Percentiles rank a stretch among this genome's conserved stretches.
These are phyloP conservation scores for Rana temporaria DNA, from an alignment of 2,113 vertebrate genomes.

Conservation along the genomic window DNA sequence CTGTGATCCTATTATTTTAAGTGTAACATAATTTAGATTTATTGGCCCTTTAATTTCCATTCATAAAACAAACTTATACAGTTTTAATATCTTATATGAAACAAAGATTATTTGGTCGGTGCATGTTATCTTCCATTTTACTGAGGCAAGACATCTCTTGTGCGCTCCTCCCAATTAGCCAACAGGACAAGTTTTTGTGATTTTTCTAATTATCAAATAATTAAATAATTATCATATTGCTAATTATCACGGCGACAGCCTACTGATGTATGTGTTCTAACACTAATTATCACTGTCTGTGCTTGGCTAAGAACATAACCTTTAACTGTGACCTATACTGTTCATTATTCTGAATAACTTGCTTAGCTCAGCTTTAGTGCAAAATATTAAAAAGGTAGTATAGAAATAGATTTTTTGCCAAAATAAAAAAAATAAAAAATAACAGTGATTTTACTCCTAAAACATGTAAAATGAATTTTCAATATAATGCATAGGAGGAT, in stretches of 20 bases:
- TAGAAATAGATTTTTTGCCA: neutral
- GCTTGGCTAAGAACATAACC: neutral
- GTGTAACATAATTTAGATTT: too few relatives aligned
- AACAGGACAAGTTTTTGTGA: neutral
- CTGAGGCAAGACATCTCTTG: neutral
- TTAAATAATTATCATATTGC: conserved; percentile 7
- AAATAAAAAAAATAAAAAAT: neutral
- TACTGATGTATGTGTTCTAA: neutral
- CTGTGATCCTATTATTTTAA: too few relatives aligned
- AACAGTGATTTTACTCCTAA: neutral
- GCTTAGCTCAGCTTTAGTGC: neutral
- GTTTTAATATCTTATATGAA: neutral
- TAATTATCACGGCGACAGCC: neutral
- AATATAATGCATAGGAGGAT: too few relatives aligned
- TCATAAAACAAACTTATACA: too few relatives aligned
- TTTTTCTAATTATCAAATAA: conserved; percentile 15
- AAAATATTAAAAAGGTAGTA: neutral
- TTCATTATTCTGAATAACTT: neutral
- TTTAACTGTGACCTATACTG: neutral
- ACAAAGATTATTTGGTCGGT: neutral
- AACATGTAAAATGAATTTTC: conserved; percentile 13
- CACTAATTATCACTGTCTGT: neutral
- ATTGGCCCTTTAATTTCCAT: too few relatives aligned
- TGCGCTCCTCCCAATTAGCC: neutral
- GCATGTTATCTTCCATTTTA: neutral